phyloP scores from a whole-genome alignment of 1,140 invertebrate genomes.

The Zaprionus taronus region DNA sequence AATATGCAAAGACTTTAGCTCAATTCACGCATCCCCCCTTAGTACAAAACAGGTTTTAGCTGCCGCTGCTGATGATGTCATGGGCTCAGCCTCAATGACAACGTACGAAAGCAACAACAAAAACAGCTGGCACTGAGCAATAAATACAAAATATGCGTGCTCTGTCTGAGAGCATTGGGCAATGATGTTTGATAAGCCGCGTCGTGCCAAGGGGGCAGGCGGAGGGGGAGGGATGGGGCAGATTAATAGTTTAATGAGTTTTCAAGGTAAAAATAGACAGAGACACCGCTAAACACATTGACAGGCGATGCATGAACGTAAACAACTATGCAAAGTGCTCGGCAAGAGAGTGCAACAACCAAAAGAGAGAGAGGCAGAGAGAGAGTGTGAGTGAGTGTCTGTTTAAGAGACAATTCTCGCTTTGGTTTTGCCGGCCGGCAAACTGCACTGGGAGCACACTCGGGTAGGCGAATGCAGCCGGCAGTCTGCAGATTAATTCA shows the following conservation, averaged over 20 bases:
- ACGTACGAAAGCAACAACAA: constrained; percentile 52
- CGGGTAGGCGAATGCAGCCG: neutral
- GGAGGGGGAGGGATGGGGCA: neutral
- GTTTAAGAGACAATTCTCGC: constrained; percentile 17
- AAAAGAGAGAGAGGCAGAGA: constrained; percentile 1
- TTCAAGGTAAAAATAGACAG: constrained; percentile 60
- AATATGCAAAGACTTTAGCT: neutral
- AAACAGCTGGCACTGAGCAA: constrained; percentile 54
- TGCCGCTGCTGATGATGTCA: constrained; percentile 65
- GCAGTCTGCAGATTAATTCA: constrained; percentile 37
- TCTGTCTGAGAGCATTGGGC: neutral
- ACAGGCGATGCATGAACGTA: constrained; percentile 52
- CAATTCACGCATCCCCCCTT: constrained; percentile 40
- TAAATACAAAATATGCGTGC: constrained; percentile 11
- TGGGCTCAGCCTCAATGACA: constrained; percentile 57
- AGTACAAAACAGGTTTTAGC: constrained; percentile 60
- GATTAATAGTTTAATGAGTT: constrained; percentile 76
- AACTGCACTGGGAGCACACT: constrained; percentile 10
- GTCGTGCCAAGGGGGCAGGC: neutral
- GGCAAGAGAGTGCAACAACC: constrained; percentile 21
- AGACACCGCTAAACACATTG: neutral
- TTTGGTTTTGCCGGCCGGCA: constrained; percentile 65
- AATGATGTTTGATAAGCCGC: constrained; percentile 50
- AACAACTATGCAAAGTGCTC: constrained; percentile 54
- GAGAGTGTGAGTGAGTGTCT: constrained; percentile 23